These are phyloP conservation scores for Adelosebastes latens DNA, from an alignment of 2,797 vertebrate species.

Conservation along the genomic window DNA sequence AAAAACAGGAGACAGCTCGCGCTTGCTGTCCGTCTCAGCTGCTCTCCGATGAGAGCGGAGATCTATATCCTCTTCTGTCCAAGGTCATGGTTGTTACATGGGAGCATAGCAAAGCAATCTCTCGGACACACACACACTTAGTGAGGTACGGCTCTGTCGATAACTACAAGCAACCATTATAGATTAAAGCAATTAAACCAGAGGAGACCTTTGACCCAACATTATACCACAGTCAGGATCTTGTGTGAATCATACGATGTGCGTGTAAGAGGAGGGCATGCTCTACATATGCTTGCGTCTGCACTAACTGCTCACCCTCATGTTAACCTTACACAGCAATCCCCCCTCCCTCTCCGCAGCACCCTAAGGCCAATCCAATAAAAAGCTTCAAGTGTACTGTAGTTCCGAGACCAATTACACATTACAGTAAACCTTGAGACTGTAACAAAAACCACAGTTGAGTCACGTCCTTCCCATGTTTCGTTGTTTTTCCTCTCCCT, in stretches of 20 bases:
- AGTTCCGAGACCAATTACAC: conserved; percentile 33
- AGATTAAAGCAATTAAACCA: conserved; percentile 82
- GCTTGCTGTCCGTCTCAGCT: conserved; percentile 36
- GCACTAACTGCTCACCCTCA: conserved; percentile 64
- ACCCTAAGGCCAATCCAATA: conserved; percentile 43
- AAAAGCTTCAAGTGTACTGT: conserved; percentile 23
- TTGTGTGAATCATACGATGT: conserved; percentile 66
- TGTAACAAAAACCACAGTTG: conserved; percentile 6
- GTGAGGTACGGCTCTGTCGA: conserved; percentile 78
- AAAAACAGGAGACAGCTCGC: conserved; percentile 44
- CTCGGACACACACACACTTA: conserved; percentile 30
- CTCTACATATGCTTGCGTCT: conserved; percentile 73
- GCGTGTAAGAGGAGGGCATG: conserved; percentile 30
- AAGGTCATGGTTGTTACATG: conserved; percentile 80
- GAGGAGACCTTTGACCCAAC: conserved; percentile 76
- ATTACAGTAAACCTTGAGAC: conserved; percentile 40
- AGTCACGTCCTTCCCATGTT: neutral
- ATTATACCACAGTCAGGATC: conserved; percentile 66
- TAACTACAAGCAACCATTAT: conserved; percentile 79
- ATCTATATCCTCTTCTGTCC: conserved; percentile 78
- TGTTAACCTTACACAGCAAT: conserved; percentile 66
- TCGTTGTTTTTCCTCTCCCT: neutral
- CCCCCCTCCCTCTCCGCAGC: neutral
- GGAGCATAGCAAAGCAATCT: conserved; percentile 70
- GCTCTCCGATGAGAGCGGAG: conserved; percentile 57